Percentiles rank a stretch among this genome's conserved stretches.
Evolutionary conservation across 2,888 invertebrate genomes (phyloP).

Genomic region (Teinopalpus imperialis): DNA sequence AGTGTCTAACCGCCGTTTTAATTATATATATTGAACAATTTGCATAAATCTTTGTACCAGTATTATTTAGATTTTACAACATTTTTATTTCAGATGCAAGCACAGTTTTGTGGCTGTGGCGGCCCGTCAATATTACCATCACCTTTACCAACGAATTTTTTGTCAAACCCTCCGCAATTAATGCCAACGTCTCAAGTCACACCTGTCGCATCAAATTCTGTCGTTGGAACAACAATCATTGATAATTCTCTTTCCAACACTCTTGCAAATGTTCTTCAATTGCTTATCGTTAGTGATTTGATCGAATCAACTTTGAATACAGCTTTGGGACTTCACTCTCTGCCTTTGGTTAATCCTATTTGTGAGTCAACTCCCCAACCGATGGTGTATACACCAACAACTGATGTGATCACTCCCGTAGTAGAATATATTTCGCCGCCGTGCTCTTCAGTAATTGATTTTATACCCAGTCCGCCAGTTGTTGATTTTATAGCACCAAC

Average conservation of each 20-base stretch:
- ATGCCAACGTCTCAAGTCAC: conserved; percentile 29
- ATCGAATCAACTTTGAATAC: conserved; percentile 38
- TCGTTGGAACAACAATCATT: conserved; percentile 45
- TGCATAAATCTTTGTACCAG: too few species aligned
- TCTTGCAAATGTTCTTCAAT: conserved; percentile 57
- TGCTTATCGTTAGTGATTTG: conserved; percentile 56
- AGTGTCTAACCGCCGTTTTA: too few species aligned
- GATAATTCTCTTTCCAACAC: conserved; percentile 57
- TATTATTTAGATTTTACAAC: background rate
- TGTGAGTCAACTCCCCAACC: conserved; percentile 21
- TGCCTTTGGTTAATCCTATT: conserved; percentile 17
- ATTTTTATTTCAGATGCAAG: conserved; percentile 31
- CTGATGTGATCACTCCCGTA: conserved; percentile 26
- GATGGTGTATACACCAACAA: conserved; percentile 17
- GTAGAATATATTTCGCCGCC: conserved; percentile 27
- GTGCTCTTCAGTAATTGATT: conserved; percentile 10
- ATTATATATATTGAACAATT: too few species aligned
- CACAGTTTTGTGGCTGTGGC: conserved; percentile 30
- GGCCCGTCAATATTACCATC: conserved; percentile 28
- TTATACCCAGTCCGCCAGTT: background rate
- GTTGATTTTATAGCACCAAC: conserved; percentile 8
- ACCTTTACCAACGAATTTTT: conserved; percentile 24
- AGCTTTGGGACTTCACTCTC: conserved; percentile 19
- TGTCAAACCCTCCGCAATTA: conserved; percentile 15
- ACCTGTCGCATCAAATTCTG: conserved; percentile 24